These are phyloP conservation scores for Larimichthys crocea DNA, from an alignment of 2,113 vertebrate genomes.

Conservation along the genomic window DNA sequence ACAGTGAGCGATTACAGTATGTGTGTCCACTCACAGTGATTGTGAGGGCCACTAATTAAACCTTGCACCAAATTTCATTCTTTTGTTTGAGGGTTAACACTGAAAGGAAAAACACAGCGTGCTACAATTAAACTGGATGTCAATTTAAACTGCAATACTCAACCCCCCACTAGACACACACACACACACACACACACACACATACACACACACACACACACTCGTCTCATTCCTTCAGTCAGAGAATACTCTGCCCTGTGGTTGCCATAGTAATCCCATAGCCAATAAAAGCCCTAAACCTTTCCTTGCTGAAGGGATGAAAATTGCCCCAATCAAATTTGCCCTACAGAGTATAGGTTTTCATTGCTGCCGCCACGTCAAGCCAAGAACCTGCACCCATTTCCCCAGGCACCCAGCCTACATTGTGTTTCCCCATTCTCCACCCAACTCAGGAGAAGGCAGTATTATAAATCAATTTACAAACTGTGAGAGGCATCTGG, in stretches of 20 bases:
- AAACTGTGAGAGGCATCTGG: slow-evolving; percentile 59
- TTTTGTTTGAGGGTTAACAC: slow-evolving; percentile 14
- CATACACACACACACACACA: slow-evolving; percentile 21
- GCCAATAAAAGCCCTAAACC: slow-evolving; percentile 75
- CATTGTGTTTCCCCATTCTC: slow-evolving; percentile 32
- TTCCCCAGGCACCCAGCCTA: neutral
- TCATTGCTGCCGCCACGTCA: slow-evolving; percentile 26
- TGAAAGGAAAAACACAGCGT: slow-evolving; percentile 18
- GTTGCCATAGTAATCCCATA: slow-evolving; percentile 81
- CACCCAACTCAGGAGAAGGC: slow-evolving; percentile 44
- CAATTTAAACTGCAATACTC: slow-evolving; percentile 42
- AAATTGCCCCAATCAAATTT: slow-evolving; percentile 78
- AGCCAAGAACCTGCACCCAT: slow-evolving; percentile 2
- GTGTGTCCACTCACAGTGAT: neutral
- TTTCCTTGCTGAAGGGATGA: slow-evolving; percentile 63
- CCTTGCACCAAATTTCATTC: neutral
- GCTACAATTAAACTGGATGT: slow-evolving; percentile 18
- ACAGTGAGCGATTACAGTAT: neutral
- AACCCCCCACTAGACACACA: slow-evolving; percentile 7
- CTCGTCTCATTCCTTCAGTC: slow-evolving; percentile 74
- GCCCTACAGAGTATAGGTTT: slow-evolving; percentile 35
- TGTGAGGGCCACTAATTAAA: neutral
- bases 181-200: slow-evolving; percentile 16
- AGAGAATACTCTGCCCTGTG: slow-evolving; percentile 40
- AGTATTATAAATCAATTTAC: slow-evolving; percentile 78